Percentiles rank a stretch among this genome's conserved stretches.
Evolutionary conservation across 2,113 vertebrate genomes (phyloP).

Genomic region (Fukomys damarensis): DNA sequence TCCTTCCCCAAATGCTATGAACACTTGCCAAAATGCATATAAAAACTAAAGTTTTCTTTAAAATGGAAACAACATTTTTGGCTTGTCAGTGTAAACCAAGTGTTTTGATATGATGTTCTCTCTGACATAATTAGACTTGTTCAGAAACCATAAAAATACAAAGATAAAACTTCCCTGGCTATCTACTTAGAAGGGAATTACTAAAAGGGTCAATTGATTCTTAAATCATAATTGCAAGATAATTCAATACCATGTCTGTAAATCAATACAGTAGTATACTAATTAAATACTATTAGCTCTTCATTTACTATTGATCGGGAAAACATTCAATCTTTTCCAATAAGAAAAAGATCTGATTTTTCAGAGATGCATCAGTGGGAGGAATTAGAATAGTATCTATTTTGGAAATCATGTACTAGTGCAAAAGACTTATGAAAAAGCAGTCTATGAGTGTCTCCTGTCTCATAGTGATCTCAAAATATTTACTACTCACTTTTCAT

Average conservation of each 20-base stretch:
- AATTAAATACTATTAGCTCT: slow-evolving; percentile 76
- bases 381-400: slow-evolving; percentile 55
- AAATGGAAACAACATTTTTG: slow-evolving; percentile 49
- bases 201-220: slow-evolving; percentile 76
- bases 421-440: slow-evolving; percentile 51
- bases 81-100: slow-evolving; percentile 69
- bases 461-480: not conserved
- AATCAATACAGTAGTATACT: slow-evolving; percentile 66
- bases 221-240: slow-evolving; percentile 73
- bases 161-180: slow-evolving; percentile 75
- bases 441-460: not conserved
- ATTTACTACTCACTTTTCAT: not conserved
- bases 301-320: slow-evolving; percentile 72
- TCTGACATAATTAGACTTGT: slow-evolving; percentile 72
- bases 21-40: slow-evolving; percentile 86
- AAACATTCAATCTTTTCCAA: slow-evolving; percentile 67
- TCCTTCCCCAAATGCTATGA: slow-evolving; percentile 6
- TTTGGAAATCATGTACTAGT: slow-evolving; percentile 45
- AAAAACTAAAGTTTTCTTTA: slow-evolving; percentile 84
- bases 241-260: slow-evolving; percentile 68
- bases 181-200: slow-evolving; percentile 80
- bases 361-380: slow-evolving; percentile 37
- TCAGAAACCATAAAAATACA: slow-evolving; percentile 78
- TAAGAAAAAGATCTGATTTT: slow-evolving; percentile 55
- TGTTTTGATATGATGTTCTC: slow-evolving; percentile 74